A percentile compares a stretch with the other conserved stretches of the same genome.
phyloP scores from a whole-genome alignment of 2,888 invertebrate genomes.

The Elmis aenea region DNA sequence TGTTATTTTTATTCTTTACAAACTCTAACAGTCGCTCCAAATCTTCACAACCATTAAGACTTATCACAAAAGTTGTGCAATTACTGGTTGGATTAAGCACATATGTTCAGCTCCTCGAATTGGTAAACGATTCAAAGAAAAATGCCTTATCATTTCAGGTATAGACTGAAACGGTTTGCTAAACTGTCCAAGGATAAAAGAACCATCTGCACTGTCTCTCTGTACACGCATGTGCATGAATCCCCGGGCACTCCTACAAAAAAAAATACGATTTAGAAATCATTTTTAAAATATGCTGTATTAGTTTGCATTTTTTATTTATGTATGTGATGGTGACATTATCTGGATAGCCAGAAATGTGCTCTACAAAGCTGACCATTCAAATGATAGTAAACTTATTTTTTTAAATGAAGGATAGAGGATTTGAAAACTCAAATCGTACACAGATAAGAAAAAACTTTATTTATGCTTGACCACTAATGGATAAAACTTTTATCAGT shows the following conservation, averaged over 20 bases:
- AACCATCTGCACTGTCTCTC: slow-evolving; percentile 65
- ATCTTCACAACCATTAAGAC: slow-evolving; percentile 18
- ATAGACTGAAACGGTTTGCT: slow-evolving; percentile 89
- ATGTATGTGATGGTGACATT: too few species aligned
- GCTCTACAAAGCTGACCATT: too few species aligned
- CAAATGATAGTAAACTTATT: too few species aligned
- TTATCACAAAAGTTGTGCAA: slow-evolving; percentile 69
- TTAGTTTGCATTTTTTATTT: neutral
- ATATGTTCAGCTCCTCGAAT: slow-evolving; percentile 95
- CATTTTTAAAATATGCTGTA: neutral
- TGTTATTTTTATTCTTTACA: neutral
- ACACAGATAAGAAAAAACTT: too few species aligned
- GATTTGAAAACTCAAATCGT: too few species aligned
- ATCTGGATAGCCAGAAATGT: too few species aligned
- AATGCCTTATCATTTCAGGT: slow-evolving; percentile 93
- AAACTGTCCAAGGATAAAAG: slow-evolving; percentile 87
- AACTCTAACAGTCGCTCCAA: slow-evolving; percentile 1
- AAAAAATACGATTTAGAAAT: too few species aligned
- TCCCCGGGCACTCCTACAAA: slow-evolving; percentile 81
- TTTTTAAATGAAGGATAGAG: too few species aligned
- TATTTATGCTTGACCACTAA: too few species aligned
- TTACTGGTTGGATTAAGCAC: slow-evolving; percentile 88
- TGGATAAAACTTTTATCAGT: too few species aligned
- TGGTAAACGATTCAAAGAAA: slow-evolving; percentile 87
- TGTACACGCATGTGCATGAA: slow-evolving; percentile 98